These are phyloP conservation scores for Galeruca laticollis DNA, from an alignment of 2,888 invertebrate genomes.

Conservation along the genomic window DNA sequence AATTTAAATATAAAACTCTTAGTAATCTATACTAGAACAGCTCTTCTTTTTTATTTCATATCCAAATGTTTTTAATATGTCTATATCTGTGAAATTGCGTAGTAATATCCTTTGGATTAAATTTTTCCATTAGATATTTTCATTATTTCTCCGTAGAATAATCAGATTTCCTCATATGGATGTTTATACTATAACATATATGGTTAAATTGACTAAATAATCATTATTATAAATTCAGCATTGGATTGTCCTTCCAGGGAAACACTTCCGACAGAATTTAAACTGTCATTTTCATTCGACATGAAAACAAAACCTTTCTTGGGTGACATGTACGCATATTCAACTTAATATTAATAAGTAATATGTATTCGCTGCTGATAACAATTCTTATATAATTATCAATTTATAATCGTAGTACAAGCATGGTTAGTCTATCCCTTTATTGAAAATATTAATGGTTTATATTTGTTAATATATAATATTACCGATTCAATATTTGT, in stretches of 20 bases:
- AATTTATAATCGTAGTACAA: constrained; percentile 5
- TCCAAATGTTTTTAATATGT: too few species aligned
- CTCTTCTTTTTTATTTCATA: too few species aligned
- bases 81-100: too few species aligned
- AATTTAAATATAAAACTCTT: too few species aligned
- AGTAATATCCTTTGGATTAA: too few species aligned
- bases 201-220: neutral
- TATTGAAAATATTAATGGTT: neutral
- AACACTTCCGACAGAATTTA: neutral
- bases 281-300: neutral
- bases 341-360: neutral
- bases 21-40: too few species aligned
- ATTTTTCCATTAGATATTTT: too few species aligned
- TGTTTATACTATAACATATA: neutral
- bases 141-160: neutral
- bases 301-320: too few species aligned
- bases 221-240: neutral
- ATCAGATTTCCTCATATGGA: neutral
- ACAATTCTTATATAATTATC: neutral
- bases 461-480: neutral
- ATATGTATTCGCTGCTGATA: neutral
- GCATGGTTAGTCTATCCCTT: neutral
- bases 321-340: too few species aligned
- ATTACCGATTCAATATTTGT: neutral
- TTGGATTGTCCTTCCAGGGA: neutral